Base-by-base conservation (phyloP, 2,113 vertebrate species). In the Upupa epops region DNA sequence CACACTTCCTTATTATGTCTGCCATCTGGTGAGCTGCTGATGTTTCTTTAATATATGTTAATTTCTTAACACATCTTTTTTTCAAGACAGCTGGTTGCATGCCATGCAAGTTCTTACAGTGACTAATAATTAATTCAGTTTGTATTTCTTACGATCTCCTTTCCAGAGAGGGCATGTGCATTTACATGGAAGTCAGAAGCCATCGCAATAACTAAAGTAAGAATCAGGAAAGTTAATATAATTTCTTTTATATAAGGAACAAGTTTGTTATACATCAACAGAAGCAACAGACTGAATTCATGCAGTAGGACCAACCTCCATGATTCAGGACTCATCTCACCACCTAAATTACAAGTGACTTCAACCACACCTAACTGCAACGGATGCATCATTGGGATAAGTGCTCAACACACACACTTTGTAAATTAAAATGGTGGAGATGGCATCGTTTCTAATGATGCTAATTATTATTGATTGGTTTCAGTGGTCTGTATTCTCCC, bases 401-500 rank as follows among this genome's bases (percentile, higher is more conserved):
- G 45, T 20, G 55, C 32, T 51, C 5, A 3, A 51, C 71, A 32
- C 0, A 0, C 0, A 0, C 17, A 20, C 22, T 52, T 37, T 60
- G 25, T 40, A 87, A 75, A 82, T 42, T 4, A 85, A 71, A 87
- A 42, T 42, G 11, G 15, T 42, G 63, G 63, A 85, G n/a, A n/a
- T 29, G 21, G 18, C 20, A 60, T 22, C 48, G 20, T 31, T n/a
- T 22, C 45, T 37, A 60, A 40, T 26, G 8, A 68, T 0, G 0
- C 5, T 72, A 45, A 75, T 75, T 34, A 8, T 31, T 19, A 37
- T 28, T 78, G 18, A 46, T 46, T 78, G 13, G 2, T 55, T 74
- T 58, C 34, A 58, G 45, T 48, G 32, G 45, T 34, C 75, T 83
- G 7, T 25, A 24, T 51, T 85, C 66, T 22, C 72, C 19, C 8